These are phyloP conservation scores for Natator depressus DNA, from an alignment of 2,113 vertebrate species.

Conservation along the genomic window DNA sequence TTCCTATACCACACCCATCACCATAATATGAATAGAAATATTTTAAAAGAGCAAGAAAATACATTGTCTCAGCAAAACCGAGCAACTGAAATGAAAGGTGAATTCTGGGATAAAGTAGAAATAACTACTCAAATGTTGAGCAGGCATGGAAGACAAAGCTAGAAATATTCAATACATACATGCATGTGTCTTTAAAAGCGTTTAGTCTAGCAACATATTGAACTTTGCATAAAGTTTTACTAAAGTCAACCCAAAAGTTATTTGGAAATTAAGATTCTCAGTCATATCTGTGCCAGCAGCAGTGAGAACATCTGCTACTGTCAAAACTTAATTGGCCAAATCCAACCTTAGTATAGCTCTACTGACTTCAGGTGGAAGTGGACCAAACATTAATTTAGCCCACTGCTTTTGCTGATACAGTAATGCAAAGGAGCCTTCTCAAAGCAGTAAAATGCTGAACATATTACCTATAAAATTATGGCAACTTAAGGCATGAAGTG, in stretches of 20 bases:
- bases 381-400: neutral
- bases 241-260: neutral
- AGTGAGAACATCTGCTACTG: neutral
- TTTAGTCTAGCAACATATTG: neutral
- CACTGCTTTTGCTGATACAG: neutral
- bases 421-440: neutral
- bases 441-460: neutral
- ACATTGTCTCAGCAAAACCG: neutral
- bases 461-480: neutral
- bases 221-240: neutral
- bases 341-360: neutral
- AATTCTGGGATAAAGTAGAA: neutral
- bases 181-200: neutral
- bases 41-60: neutral
- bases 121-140: neutral
- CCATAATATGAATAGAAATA: slow-evolving; percentile 4
- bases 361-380: neutral
- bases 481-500: neutral
- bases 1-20: neutral
- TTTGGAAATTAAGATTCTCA: neutral
- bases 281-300: neutral
- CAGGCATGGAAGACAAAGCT: neutral
- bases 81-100: neutral
- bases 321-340: neutral
- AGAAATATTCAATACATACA: neutral